Evolutionary conservation across 2,797 vertebrate species (phyloP), one percentile per base, ranked within the genome.

Genomic region (Ammospiza maritima): DNA sequence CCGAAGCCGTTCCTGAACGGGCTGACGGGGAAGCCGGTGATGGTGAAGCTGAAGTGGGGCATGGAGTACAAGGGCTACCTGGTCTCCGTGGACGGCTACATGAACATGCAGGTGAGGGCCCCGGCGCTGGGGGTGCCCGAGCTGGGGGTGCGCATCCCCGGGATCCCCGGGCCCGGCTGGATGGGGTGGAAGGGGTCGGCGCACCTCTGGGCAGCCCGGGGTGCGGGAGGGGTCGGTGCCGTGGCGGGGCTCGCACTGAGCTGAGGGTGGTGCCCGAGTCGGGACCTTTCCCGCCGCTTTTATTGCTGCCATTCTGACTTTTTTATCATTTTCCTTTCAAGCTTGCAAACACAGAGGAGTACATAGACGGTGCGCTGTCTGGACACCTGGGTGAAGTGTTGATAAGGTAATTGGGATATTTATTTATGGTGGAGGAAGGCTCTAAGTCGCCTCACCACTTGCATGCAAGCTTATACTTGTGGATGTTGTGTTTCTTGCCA

Each of bases 11-110:
- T 99, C 97, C 98, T 99, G 76, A 99, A 99, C 85, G 99, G 99
- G 51, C 98, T 99, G 74, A 99, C 99, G 10, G 99, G 99, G 15
- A 99, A 99, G 71, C 99, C 99, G 10, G 99, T 99, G 89, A 99
- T 99, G 99, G 99, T 99, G 96, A 99, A 99, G 87, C 98, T 99
- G 90, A 99, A 99, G 98, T 99, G 99, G 99, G 99, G 99, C 0
- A 99, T 99, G 99, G 99, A 99, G 97, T 99, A 99, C 94, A 99
- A 99, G 84, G 99, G 99, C 50, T 99, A 99, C 97, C 98, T 99
- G 81, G 99, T 99, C 16, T 99, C 99, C 27, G 99, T 99, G 69
- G 99, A 99, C 36, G 99, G 99, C 38, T 99, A 99, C 97, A 99
- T 99, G 99, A 99, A 99, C 94, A 99, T 99, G 99, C 99, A 99